These are phyloP conservation scores for Rhinella marina DNA, from an alignment of 2,797 vertebrate genomes.

Conservation along the genomic window DNA sequence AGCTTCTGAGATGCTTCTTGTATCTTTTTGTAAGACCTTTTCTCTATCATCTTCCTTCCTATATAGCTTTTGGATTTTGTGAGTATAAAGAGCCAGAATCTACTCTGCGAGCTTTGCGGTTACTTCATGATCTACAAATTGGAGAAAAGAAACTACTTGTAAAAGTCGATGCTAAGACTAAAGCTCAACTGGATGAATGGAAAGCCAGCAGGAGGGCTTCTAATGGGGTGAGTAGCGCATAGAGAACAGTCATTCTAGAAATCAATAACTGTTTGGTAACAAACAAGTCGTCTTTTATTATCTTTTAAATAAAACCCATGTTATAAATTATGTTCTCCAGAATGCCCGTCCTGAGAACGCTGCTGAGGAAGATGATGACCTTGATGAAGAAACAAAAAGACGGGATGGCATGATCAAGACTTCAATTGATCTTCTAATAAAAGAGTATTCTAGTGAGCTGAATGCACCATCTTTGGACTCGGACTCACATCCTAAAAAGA, in stretches of 20 bases:
- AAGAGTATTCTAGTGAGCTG: constrained; percentile 95
- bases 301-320: neutral
- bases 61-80: constrained; percentile 95
- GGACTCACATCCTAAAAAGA: constrained; percentile 92
- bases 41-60: neutral
- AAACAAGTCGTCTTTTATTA: neutral
- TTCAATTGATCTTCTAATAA: constrained; percentile 93
- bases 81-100: constrained; percentile 99
- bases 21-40: neutral
- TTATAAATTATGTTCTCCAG: constrained; percentile 67
- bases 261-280: neutral
- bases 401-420: constrained; percentile 94
- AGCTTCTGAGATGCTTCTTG: neutral
- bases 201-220: constrained; percentile 93
- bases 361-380: constrained; percentile 85
- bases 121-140: constrained; percentile 95
- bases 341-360: constrained; percentile 82
- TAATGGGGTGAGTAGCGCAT: constrained; percentile 86
- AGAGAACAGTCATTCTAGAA: neutral
- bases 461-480: constrained; percentile 94
- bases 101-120: constrained; percentile 88
- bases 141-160: constrained; percentile 97
- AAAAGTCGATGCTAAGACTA: constrained; percentile 98
- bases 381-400: constrained; percentile 96
- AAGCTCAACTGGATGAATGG: constrained; percentile 97